Evolutionary conservation across 2,888 invertebrate species (phyloP).

Genomic region (Drosophila mimica): DNA sequence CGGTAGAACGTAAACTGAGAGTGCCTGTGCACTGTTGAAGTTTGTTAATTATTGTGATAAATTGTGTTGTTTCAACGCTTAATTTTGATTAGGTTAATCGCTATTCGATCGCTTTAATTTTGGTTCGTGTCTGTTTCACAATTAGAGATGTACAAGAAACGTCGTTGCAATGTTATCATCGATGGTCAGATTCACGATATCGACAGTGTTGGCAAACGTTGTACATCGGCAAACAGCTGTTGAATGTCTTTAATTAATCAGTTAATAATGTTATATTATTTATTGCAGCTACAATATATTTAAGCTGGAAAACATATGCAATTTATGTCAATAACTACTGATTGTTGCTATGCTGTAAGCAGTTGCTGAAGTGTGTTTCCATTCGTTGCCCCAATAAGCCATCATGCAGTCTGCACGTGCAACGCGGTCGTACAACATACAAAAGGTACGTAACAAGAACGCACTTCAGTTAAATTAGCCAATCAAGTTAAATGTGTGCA

Average conservation of each 20-base stretch:
- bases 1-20: constrained; percentile 18
- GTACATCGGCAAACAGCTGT: constrained; percentile 38
- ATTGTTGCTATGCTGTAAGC: neutral
- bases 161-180: constrained; percentile 23
- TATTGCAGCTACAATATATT: neutral
- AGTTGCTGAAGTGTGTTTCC: neutral
- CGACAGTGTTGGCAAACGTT: constrained; percentile 27
- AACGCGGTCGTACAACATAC: constrained; percentile 2
- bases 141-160: constrained; percentile 38
- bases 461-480: constrained; percentile 38
- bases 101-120: constrained; percentile 50
- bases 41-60: constrained; percentile 33
- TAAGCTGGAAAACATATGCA: neutral
- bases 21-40: constrained; percentile 14
- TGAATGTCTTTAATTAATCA: constrained; percentile 15
- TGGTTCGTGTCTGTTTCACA: constrained; percentile 47
- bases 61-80: constrained; percentile 20
- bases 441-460: constrained; percentile 59
- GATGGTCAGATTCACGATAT: constrained; percentile 16
- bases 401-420: constrained; percentile 53
- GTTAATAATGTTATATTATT: neutral
- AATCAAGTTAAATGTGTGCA: constrained; percentile 67
- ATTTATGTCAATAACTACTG: neutral
- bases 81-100: constrained; percentile 43
- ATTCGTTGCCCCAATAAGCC: neutral